These are phyloP conservation scores for Allobates femoralis DNA, from an alignment of 2,797 vertebrate species.

Conservation along the genomic window DNA sequence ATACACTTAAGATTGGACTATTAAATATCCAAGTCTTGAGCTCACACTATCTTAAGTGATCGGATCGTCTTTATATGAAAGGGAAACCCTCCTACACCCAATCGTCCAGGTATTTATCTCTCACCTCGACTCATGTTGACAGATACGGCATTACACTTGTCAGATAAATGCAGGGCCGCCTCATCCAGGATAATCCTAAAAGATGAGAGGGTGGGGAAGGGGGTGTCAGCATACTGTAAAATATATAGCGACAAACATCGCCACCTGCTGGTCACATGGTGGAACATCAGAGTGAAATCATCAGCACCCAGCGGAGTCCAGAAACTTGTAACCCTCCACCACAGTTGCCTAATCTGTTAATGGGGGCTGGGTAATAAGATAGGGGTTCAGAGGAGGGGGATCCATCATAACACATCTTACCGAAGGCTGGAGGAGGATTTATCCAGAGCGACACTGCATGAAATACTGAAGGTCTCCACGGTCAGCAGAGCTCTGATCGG, in stretches of 20 bases:
- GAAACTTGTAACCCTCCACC: too few relatives aligned
- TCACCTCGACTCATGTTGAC: constrained; percentile 91
- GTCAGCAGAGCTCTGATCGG: constrained; percentile 89
- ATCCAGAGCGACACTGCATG: constrained; percentile 91
- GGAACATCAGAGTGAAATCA: neutral
- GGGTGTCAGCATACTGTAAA: neutral
- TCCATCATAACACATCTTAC: constrained; percentile 73
- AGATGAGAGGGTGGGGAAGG: neutral
- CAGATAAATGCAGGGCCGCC: constrained; percentile 92
- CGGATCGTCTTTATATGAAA: too few relatives aligned
- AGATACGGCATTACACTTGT: constrained; percentile 87
- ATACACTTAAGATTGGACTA: neutral
- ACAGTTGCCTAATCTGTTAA: neutral
- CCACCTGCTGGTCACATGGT: neutral
- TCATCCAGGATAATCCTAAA: constrained; percentile 96
- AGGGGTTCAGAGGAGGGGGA: neutral
- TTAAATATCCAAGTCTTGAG: neutral
- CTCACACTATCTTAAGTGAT: neutral
- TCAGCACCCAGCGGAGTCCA: too few relatives aligned
- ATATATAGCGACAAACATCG: neutral
- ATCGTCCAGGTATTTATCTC: constrained; percentile 14
- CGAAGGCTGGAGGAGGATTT: constrained; percentile 93
- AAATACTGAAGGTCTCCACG: constrained; percentile 97
- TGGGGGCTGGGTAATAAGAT: neutral
- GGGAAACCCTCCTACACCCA: too few relatives aligned